Evolutionary conservation across 2,888 invertebrate genomes (phyloP).

Genomic region (Petrophora chlorosata): DNA sequence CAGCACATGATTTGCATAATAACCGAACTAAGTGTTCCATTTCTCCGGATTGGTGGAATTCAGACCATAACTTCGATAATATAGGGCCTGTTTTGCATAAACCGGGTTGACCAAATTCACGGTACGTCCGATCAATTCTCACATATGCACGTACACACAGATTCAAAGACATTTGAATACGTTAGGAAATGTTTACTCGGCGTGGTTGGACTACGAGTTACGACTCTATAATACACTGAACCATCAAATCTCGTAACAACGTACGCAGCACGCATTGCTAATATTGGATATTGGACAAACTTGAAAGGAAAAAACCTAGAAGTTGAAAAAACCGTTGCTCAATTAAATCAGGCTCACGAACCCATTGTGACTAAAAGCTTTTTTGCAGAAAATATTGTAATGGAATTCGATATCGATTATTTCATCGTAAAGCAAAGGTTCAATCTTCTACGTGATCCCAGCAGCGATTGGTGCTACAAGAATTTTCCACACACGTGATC

Average conservation of each 20-base stretch:
- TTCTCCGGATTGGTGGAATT: conserved; percentile 46
- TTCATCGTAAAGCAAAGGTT: background rate
- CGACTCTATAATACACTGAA: conserved; percentile 2
- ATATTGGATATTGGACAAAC: background rate
- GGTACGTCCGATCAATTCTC: conserved; percentile 66
- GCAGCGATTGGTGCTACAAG: background rate
- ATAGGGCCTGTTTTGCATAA: conserved; percentile 53
- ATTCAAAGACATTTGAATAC: conserved; percentile 67
- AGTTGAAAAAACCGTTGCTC: too few relatives aligned
- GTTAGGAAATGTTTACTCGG: conserved; percentile 53
- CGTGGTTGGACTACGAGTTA: conserved; percentile 28
- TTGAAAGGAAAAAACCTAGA: background rate
- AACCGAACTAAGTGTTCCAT: conserved; percentile 65
- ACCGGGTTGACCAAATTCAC: conserved; percentile 45
- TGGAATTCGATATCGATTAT: background rate
- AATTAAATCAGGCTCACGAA: too few relatives aligned
- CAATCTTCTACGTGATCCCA: background rate
- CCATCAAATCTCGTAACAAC: background rate
- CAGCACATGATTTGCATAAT: conserved; percentile 77
- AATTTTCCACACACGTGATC: conserved; percentile 2
- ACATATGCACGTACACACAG: conserved; percentile 51
- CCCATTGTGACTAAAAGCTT: too few relatives aligned
- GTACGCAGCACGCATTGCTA: background rate
- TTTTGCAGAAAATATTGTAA: too few relatives aligned
- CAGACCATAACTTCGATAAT: conserved; percentile 48